These are phyloP conservation scores for Myiagra hebetior DNA, from an alignment of 2,113 vertebrate genomes.

Conservation along the genomic window DNA sequence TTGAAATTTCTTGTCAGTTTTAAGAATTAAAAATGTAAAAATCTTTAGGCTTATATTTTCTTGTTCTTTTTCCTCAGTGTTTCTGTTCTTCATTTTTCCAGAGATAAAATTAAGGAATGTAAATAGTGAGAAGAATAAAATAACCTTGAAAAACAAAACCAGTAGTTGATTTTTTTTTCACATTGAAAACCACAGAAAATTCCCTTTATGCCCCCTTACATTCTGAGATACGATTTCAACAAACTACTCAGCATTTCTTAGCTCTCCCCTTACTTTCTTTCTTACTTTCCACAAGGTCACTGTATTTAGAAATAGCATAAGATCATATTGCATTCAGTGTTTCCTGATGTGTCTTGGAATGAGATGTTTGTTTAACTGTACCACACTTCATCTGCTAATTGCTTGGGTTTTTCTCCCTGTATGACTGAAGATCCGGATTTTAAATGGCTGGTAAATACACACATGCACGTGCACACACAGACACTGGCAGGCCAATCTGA, in stretches of 20 bases:
- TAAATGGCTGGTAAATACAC: neutral
- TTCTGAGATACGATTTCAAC: neutral
- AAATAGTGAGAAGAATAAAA: neutral
- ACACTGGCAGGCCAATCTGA: neutral
- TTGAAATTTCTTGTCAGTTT: neutral
- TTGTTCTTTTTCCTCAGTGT: neutral
- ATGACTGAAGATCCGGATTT: neutral
- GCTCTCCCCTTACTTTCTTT: neutral
- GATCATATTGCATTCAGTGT: neutral
- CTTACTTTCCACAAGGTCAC: neutral
- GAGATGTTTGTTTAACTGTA: constrained; percentile 4
- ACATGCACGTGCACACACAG: neutral
- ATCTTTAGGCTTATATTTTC: neutral
- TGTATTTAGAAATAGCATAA: neutral
- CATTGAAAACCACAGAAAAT: neutral
- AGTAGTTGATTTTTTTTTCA: neutral
- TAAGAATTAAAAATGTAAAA: neutral
- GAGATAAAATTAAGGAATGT: neutral
- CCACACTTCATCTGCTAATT: neutral
- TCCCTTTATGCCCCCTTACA: neutral
- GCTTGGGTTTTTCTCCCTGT: neutral
- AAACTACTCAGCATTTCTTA: neutral
- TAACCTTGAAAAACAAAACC: neutral
- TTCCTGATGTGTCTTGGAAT: neutral
- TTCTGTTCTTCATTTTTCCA: neutral